These are phyloP conservation scores for Onychostoma macrolepis DNA, from an alignment of 2,113 vertebrate species.

Conservation along the genomic window DNA sequence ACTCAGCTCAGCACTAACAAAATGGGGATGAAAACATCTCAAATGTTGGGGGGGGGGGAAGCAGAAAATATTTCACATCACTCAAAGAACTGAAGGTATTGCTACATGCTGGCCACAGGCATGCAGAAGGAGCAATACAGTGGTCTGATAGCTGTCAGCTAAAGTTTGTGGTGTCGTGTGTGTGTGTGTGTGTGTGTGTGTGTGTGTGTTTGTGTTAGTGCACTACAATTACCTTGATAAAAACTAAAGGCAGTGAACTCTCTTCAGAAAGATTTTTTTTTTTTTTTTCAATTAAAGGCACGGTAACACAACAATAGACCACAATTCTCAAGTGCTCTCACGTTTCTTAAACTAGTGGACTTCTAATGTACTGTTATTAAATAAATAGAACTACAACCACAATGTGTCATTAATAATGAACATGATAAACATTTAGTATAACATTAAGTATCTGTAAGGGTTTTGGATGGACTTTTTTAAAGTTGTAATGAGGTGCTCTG, in stretches of 20 bases:
- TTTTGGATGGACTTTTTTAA: background rate
- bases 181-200: background rate
- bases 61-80: slow-evolving; percentile 19
- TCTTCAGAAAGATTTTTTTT: slow-evolving; percentile 15
- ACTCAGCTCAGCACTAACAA: slow-evolving; percentile 25
- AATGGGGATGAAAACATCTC: background rate
- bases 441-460: background rate
- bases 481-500: background rate
- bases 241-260: slow-evolving; percentile 57
- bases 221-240: slow-evolving; percentile 43
- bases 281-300: slow-evolving; percentile 69
- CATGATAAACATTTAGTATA: background rate
- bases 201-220: slow-evolving; percentile 2
- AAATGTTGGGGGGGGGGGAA: background rate
- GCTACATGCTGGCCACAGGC: slow-evolving; percentile 57
- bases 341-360: background rate
- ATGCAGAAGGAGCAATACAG: slow-evolving; percentile 49
- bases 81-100: slow-evolving; percentile 34
- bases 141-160: slow-evolving; percentile 60
- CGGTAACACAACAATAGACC: slow-evolving; percentile 62
- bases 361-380: background rate
- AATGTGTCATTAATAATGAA: background rate
- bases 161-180: background rate
- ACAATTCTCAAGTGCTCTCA: slow-evolving; percentile 35
- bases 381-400: background rate